These are phyloP conservation scores for Cyanoderma ruficeps DNA, from an alignment of 2,113 vertebrate genomes.

Conservation along the genomic window DNA sequence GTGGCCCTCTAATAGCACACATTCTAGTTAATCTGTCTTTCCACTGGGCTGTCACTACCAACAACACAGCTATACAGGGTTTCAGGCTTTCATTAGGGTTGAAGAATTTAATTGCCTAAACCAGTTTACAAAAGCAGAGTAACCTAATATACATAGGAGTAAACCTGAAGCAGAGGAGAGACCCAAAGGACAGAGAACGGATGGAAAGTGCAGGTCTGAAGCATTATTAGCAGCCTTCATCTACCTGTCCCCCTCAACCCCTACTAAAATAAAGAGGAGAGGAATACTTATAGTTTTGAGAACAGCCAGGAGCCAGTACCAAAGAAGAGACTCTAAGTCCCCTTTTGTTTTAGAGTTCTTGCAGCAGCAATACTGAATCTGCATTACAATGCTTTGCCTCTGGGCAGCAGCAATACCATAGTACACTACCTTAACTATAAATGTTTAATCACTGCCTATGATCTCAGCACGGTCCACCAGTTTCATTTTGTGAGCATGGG, in stretches of 20 bases:
- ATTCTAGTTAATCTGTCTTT: slow-evolving; percentile 54
- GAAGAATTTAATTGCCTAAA: slow-evolving; percentile 65
- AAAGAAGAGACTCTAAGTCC: not conserved
- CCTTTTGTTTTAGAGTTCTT: slow-evolving; percentile 28
- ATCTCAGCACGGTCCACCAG: slow-evolving; percentile 35
- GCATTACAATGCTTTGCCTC: slow-evolving; percentile 54
- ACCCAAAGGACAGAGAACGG: not conserved
- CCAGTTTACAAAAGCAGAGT: slow-evolving; percentile 52
- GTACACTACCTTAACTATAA: slow-evolving; percentile 10
- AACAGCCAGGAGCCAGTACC: not conserved
- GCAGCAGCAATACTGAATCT: slow-evolving; percentile 39
- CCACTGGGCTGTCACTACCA: slow-evolving; percentile 10
- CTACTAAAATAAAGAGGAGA: not conserved
- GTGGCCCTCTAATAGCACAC: not conserved
- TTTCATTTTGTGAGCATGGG: slow-evolving; percentile 38
- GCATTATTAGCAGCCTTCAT: not conserved
- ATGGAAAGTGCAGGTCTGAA: slow-evolving; percentile 16
- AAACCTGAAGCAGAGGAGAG: slow-evolving; percentile 2
- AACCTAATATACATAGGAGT: not conserved
- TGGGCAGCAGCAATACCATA: slow-evolving; percentile 45
- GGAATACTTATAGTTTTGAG: not conserved
- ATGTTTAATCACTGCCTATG: slow-evolving; percentile 43
- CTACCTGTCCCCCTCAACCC: not conserved
- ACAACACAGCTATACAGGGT: not conserved
- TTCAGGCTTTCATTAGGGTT: not conserved